Evolutionary conservation across 2,888 invertebrate species (phyloP), one percentile per base, ranked within the genome.

Genomic region (Drosophila mimetica): DNA sequence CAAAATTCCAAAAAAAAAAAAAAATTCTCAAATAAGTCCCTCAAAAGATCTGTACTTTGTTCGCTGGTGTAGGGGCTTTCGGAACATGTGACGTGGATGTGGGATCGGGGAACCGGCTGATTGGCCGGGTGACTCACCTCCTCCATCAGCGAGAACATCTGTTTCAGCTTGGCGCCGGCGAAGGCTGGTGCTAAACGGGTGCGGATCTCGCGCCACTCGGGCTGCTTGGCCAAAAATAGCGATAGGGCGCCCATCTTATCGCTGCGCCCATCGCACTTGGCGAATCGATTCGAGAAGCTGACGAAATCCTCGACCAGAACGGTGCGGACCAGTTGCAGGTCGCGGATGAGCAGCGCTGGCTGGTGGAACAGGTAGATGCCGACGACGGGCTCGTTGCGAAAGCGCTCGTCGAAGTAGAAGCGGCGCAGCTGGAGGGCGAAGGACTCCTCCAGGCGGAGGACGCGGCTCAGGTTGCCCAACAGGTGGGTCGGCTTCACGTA

Each of bases 291-390:
- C 0, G 89, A 78, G 76, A 93, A 93, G 46, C 89, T 89, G 11
- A 91, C 90, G 59, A 93, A 93, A 60, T 93, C 93, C 54, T 92
- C 92, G 11, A 93, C 84, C 9, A 93, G 76, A 1, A 93, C 79
- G 13, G 90, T 88, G 50, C 92, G 93, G 2, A 92, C 88, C 22
- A 93, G 72, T 16, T 92, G 91, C 0, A 92, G 91, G 66, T 93
- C 92, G 13, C 92, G 91, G 14, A 92, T 76, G 30, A 93, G 57
- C 22, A 93, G 59, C 1, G 90, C 89, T 1, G 93, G 93, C 58
- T 91, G 91, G 73, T 93, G 91, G 63, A 93, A 91, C n/a, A 93
- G 88, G 87, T 91, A 83, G 75, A 93, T 74, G 83, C 93, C 89
- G 75, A 89, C 83, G 55, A 92, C 58, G 52, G 91, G 79, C 74